Percentiles rank a stretch among this genome's conserved stretches.
These are phyloP conservation scores for Drosophila pruinosa DNA, from an alignment of 1,140 invertebrate genomes.

Conservation along the genomic window DNA sequence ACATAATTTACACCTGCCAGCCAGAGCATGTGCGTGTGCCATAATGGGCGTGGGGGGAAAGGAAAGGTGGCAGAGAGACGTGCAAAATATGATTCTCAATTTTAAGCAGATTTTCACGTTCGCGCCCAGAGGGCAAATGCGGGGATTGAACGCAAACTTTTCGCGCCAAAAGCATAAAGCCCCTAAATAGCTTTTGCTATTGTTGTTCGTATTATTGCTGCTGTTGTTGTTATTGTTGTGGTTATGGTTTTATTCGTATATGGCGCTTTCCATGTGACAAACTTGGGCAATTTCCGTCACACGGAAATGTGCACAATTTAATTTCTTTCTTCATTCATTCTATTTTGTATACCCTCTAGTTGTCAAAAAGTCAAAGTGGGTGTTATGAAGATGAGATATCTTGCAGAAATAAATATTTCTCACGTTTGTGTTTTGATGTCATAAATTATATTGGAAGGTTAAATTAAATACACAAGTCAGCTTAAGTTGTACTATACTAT, in stretches of 20 bases:
- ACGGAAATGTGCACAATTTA: slow-evolving; percentile 79
- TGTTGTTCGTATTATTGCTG: slow-evolving; percentile 9
- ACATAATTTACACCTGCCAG: slow-evolving; percentile 70
- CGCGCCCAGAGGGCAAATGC: neutral
- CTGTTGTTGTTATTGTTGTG: slow-evolving; percentile 13
- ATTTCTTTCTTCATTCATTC: slow-evolving; percentile 43
- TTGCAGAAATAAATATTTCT: too few relatives aligned
- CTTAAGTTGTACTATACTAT: too few relatives aligned
- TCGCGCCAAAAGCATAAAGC: slow-evolving; percentile 11
- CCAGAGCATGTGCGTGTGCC: neutral
- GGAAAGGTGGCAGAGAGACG: neutral
- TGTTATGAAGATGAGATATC: neutral
- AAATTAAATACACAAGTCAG: too few relatives aligned
- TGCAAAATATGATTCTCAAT: slow-evolving; percentile 63
- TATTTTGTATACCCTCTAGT: slow-evolving; percentile 37
- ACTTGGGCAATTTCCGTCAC: slow-evolving; percentile 69
- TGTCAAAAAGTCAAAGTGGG: neutral
- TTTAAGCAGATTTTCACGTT: slow-evolving; percentile 43
- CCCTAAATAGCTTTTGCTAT: slow-evolving; percentile 21
- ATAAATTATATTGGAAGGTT: too few relatives aligned
- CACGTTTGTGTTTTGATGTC: too few relatives aligned
- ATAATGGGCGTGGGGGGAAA: neutral
- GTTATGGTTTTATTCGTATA: slow-evolving; percentile 54
- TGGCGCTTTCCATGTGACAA: slow-evolving; percentile 66
- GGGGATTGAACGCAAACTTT: slow-evolving; percentile 8